Evolutionary conservation across 2,797 vertebrate species (phyloP).

Genomic region (Hozukius guyotensis): DNA sequence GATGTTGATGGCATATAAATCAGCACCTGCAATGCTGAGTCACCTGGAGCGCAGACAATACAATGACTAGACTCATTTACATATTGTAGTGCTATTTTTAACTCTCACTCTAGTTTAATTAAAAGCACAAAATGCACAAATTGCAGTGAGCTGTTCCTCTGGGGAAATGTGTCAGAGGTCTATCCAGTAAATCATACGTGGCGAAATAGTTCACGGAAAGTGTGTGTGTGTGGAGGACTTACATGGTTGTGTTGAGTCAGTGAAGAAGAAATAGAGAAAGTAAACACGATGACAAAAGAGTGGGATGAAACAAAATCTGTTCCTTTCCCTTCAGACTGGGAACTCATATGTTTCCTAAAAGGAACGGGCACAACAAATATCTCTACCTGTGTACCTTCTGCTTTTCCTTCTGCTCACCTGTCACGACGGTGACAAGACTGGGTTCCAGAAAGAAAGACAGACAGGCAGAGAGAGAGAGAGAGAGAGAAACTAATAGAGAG

Average conservation of each 20-base stretch:
- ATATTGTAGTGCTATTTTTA: conserved; percentile 9
- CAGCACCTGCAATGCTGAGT: conserved; percentile 30
- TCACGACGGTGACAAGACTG: conserved; percentile 27
- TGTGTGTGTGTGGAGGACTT: background rate
- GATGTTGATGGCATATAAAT: conserved; percentile 36
- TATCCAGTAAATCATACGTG: background rate
- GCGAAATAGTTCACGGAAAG: background rate
- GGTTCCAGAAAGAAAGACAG: conserved; percentile 12
- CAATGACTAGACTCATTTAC: conserved; percentile 10
- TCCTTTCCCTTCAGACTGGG: background rate
- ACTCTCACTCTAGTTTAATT: background rate
- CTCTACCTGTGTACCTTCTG: conserved; percentile 8
- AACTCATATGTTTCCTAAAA: conserved; percentile 6
- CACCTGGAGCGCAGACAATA: conserved; percentile 27
- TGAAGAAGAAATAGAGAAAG: background rate
- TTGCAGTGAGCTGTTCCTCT: background rate
- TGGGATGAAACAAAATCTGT: background rate
- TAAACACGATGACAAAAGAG: background rate
- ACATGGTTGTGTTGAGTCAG: background rate
- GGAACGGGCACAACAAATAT: conserved; percentile 3
- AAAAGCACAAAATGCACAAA: background rate
- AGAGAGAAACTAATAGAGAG: background rate
- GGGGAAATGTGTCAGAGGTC: background rate
- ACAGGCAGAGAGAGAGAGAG: conserved; percentile 2
- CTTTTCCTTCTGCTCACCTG: conserved; percentile 33